A percentile compares a stretch with the other conserved stretches of the same genome.
Evolutionary conservation across 2,888 invertebrate genomes (phyloP).

Genomic region (Apodemia duryi): DNA sequence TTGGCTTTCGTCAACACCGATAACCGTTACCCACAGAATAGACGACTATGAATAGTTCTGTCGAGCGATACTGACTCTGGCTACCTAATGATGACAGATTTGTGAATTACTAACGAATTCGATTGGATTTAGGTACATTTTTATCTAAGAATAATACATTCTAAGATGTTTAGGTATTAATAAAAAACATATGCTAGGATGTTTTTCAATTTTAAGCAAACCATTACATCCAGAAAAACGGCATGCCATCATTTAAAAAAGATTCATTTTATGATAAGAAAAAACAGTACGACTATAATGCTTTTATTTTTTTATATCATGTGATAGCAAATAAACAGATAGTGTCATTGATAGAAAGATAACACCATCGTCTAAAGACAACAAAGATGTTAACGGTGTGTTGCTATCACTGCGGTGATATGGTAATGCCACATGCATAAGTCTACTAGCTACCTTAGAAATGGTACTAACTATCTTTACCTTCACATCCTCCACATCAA

Average conservation of each 20-base stretch:
- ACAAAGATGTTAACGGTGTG: not conserved
- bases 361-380: not conserved
- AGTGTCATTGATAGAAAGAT: not conserved
- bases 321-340: not conserved
- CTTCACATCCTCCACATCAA: no score
- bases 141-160: conserved; percentile 9
- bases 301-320: not conserved
- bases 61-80: conserved; percentile 40
- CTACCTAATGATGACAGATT: conserved; percentile 63
- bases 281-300: no score
- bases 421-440: no score
- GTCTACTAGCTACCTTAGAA: no score
- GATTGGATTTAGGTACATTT: conserved; percentile 40
- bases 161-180: not conserved
- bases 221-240: not conserved
- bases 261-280: no score
- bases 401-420: no score
- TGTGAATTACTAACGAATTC: conserved; percentile 65
- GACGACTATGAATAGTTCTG: conserved; percentile 62
- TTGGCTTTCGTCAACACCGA: conserved; percentile 58
- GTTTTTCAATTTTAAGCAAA: no score
- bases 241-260: not conserved
- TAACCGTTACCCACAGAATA: conserved; percentile 43
- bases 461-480: no score
- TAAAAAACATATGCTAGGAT: not conserved